Evolutionary conservation across 2,888 invertebrate genomes (phyloP), one percentile per base, ranked within the genome.

Genomic region (Nemotelus nigrinus): DNA sequence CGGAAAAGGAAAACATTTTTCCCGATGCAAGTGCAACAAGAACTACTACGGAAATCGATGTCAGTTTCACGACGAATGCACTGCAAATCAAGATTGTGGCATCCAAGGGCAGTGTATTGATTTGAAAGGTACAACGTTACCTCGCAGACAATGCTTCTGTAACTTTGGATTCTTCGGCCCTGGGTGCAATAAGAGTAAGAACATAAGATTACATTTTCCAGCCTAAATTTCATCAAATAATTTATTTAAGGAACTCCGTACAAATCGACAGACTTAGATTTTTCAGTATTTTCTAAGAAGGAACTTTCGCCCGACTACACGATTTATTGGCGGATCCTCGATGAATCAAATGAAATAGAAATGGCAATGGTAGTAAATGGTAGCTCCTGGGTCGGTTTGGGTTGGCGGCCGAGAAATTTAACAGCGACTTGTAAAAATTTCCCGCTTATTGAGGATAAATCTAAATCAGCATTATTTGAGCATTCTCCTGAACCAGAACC

Each of bases 31-130:
- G 83, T 95, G 95, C 85, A 92, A 94, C 85, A 90, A 93, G 83
- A 90, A 94, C 82, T 95, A 92, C 87, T 93, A 93, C 80, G 98
- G 98, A 0, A 84, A 92, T 0, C 90, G 92, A 47, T 98, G 98
- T 84, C 96, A 98, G 88, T 96, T 93, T 87, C 89, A 90, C 80
- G 96, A 97, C 84, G 97, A 98, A 85, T 98, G 98, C 84, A 88
- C 90, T 6, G 93, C 91, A 71, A 93, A 96, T 85, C 90, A 89
- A 8, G 97, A 98, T 85, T 98, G 98, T 84, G 95, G 96, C 0
- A 89, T 91, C 78, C 91, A 94, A 77, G 98, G 98, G 70, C 92
- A 92, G 83, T 98, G 98, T 85, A 88, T 96, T 39, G 93, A 96
- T 83, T 88, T 94, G 39, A 90, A 92, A 79, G 92, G 96, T 2